Base-by-base conservation (phyloP, 2,888 invertebrate species). In the Rhabditophanes sp. region DNA sequence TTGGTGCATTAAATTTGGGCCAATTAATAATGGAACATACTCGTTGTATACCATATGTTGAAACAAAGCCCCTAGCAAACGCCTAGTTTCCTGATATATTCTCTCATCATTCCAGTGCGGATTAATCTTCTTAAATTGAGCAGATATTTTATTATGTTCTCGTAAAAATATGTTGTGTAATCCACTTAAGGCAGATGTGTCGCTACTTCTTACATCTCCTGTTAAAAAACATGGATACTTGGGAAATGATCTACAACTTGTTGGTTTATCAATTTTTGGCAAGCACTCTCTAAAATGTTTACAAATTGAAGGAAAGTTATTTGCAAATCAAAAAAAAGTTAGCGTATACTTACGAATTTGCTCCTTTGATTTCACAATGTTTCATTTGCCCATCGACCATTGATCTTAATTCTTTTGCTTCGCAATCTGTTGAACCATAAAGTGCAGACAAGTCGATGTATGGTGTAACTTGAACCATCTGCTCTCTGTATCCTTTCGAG, bases 381-480 rank as follows among this genome's bases (percentile, higher is more conserved):
- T 64, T 65, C 35, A 64, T 34, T 37, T 53, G 51, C 17, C 64
- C 64, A 22, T 44, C 40, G 28, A 42, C 51, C 76, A 79, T 67
- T 0, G 82, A 78, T 28, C 83, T 75, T n/a, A 88, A 70, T 33
- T 77, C 74, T 26, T 76, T 74, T 0, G 78, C 75, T 25, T 83
- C 76, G 65, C 88, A 88, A 1, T 75, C 74, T 54, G 83, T 82
- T 58, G 87, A 84, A 0, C 88, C 88, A 61, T 88, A 88, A 17
- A 88, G 71, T 42, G 80, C 80, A 0, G 85, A 85, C 1, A 58
- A 58, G 37, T 64, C 64, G 34, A 88, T 70, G 68, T 78, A 88
- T 0, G 82, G 82, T 0, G 87, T 82, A 64, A 88, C 82, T 65
- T 87, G 87, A 67, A n/a, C n/a, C n/a, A n/a, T n/a, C n/a, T n/a